A percentile compares a stretch with the other conserved stretches of the same genome.
Conservation (phyloP, 2,113 vertebrate genomes). For the Gila orcuttii region DNA sequence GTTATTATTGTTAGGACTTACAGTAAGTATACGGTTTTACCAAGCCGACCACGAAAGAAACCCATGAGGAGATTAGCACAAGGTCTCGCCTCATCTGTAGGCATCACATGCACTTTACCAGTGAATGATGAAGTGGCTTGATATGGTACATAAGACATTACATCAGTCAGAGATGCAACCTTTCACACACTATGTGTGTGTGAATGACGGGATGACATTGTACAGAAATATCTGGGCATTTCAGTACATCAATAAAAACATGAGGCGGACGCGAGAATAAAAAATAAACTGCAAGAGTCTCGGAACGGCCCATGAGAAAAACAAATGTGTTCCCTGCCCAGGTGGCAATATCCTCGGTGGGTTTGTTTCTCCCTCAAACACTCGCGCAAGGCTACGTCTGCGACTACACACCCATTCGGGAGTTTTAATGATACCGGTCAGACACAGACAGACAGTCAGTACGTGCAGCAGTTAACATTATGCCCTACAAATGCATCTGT, state of each 20-base stretch:
- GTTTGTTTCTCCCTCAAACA: constrained; percentile 16
- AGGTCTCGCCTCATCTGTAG: not conserved
- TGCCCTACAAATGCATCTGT: not conserved
- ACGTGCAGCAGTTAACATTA: constrained; percentile 7
- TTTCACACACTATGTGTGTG: not conserved
- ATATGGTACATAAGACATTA: constrained; percentile 15
- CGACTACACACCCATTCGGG: not conserved
- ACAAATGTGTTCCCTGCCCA: not conserved
- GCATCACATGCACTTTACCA: not conserved
- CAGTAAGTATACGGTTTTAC: not conserved
- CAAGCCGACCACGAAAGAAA: not conserved
- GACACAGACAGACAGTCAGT: constrained; percentile 32
- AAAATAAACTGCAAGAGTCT: not conserved
- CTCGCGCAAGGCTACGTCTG: constrained; percentile 6
- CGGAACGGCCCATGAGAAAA: not conserved
- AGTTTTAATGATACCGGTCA: constrained; percentile 28
- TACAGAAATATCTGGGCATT: not conserved
- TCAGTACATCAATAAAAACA: constrained; percentile 21
- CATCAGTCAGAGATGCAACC: not conserved
- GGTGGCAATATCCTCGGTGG: not conserved
- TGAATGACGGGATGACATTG: not conserved
- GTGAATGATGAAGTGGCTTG: constrained; percentile 24
- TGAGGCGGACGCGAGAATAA: not conserved
- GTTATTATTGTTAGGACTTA: not conserved
- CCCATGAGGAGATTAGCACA: not conserved